Conservation (phyloP, 2,888 invertebrate genomes). For the Tupiocoris notatus region DNA sequence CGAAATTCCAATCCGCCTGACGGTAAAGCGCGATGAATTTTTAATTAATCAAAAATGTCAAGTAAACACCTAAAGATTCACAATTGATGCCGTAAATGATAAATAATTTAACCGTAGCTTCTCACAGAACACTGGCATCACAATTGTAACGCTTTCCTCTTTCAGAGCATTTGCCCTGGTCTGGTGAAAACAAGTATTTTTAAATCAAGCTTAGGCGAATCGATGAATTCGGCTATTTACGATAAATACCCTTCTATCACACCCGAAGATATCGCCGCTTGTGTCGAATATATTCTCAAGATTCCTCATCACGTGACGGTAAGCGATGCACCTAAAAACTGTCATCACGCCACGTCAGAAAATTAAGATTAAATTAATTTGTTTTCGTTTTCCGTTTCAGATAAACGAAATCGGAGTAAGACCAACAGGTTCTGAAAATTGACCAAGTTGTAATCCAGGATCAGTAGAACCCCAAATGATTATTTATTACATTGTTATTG, state of each 20-base stretch:
- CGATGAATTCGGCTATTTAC: slow-evolving; percentile 47
- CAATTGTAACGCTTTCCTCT: too few species aligned
- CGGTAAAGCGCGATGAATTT: too few species aligned
- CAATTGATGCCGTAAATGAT: too few species aligned
- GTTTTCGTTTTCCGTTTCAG: slow-evolving; percentile 43
- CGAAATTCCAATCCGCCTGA: slow-evolving; percentile 50
- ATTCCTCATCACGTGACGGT: slow-evolving; percentile 50
- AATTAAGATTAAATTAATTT: too few species aligned
- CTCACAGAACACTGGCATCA: too few species aligned
- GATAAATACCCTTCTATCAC: slow-evolving; percentile 47
- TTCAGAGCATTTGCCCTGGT: slow-evolving; percentile 49
- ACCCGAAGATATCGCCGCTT: slow-evolving; percentile 49
- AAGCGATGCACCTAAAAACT: too few species aligned
- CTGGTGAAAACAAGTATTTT: slow-evolving; percentile 49
- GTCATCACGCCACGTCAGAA: too few species aligned
- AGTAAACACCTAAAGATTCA: too few species aligned
- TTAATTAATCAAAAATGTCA: too few species aligned
- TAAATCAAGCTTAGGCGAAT: slow-evolving; percentile 48
- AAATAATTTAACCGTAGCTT: too few species aligned
- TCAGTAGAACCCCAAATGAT: neutral
- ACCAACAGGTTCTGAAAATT: slow-evolving; percentile 46
- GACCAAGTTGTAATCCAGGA: neutral
- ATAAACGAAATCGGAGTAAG: slow-evolving; percentile 47
- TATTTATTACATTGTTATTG: too few species aligned
- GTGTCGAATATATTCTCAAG: slow-evolving; percentile 48